Conservation (phyloP, 2,888 invertebrate genomes). For the Pachycephus smyrnensis region DNA sequence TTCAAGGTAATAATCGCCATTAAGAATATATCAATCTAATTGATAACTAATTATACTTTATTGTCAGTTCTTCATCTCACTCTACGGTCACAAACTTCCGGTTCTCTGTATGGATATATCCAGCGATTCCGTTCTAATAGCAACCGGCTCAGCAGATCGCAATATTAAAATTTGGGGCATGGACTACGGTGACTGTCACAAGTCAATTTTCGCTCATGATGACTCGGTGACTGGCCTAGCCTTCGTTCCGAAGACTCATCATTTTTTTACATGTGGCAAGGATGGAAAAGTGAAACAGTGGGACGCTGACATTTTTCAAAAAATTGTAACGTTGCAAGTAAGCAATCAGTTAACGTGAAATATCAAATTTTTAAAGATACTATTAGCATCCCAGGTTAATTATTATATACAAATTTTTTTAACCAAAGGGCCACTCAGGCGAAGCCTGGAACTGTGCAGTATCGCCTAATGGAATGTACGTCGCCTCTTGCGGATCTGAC, state of each 20-base stretch:
- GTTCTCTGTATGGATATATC: slow-evolving; percentile 94
- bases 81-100: slow-evolving; percentile 97
- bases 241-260: slow-evolving; percentile 92
- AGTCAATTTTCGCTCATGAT: slow-evolving; percentile 95
- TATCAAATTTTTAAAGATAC: not conserved
- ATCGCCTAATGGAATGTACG: slow-evolving; percentile 84
- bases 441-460: slow-evolving; percentile 82
- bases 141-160: slow-evolving; percentile 95
- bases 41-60: slow-evolving; percentile 16
- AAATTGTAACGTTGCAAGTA: slow-evolving; percentile 89
- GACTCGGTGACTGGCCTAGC: slow-evolving; percentile 91
- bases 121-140: slow-evolving; percentile 86
- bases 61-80: slow-evolving; percentile 86
- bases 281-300: slow-evolving; percentile 96
- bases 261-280: slow-evolving; percentile 93
- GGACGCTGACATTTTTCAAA: slow-evolving; percentile 94
- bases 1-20: slow-evolving; percentile 78
- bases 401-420: slow-evolving; percentile 16
- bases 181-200: slow-evolving; percentile 98
- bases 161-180: slow-evolving; percentile 98
- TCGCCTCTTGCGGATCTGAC: slow-evolving; percentile 88
- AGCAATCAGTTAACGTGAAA: not conserved
- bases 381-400: slow-evolving; percentile 8
- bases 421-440: slow-evolving; percentile 81
- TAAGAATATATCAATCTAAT: slow-evolving; percentile 13